phyloP scores from a whole-genome alignment of 2,113 vertebrate genomes.

The Vulpes ferrilata region DNA sequence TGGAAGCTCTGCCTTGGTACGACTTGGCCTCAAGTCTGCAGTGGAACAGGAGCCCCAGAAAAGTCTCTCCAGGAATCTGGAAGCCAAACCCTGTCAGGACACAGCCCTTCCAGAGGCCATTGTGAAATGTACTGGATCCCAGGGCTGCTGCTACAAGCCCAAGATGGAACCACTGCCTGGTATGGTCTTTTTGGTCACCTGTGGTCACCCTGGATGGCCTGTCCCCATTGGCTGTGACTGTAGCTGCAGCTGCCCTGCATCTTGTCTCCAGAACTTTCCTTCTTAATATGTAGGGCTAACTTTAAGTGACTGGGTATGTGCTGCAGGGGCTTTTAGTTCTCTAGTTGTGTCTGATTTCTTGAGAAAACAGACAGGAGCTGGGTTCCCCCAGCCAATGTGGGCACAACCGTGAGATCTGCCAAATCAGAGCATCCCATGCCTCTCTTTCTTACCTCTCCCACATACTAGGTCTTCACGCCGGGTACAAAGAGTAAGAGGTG shows the following conservation, averaged over 20 bases:
- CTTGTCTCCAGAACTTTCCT: background rate
- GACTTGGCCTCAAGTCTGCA: background rate
- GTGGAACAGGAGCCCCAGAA: background rate
- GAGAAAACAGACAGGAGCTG: background rate
- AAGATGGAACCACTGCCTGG: no score
- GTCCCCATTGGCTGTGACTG: background rate
- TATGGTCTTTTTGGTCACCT: background rate
- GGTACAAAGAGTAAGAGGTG: background rate
- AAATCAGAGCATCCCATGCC: no score
- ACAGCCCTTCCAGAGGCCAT: background rate
- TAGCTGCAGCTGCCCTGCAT: background rate
- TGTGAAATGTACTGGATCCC: background rate
- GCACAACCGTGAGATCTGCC: fast-evolving
- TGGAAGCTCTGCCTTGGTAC: background rate
- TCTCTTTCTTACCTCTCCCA: background rate
- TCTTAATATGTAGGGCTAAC: background rate
- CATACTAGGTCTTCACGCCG: background rate
- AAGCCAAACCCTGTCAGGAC: background rate
- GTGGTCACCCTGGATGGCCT: no score
- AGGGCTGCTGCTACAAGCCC: background rate
- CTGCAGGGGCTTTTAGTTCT: background rate
- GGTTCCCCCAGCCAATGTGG: background rate
- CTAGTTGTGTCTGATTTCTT: background rate
- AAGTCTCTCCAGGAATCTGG: background rate
- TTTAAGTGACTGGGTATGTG: fast-evolving